Percentiles rank a stretch among this genome's conserved stretches.
Conservation (phyloP, 2,113 vertebrate species). For the Trichomycterus rosablanca region DNA sequence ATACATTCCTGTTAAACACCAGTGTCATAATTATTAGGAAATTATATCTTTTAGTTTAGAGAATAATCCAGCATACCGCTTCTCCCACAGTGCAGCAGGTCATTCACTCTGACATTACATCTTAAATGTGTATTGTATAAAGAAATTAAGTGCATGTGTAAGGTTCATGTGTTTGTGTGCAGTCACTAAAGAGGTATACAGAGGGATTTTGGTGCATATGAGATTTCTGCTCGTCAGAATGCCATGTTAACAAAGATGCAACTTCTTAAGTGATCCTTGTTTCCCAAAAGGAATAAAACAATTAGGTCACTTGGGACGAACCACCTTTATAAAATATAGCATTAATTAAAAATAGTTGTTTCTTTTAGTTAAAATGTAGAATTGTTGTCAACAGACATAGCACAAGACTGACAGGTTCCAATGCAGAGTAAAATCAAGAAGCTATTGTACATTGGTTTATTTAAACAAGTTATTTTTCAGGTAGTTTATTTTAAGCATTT, state of each 20-base stretch:
- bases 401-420: slow-evolving; percentile 20
- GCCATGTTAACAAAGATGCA: slow-evolving; percentile 26
- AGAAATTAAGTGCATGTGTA: background rate
- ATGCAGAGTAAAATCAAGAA: slow-evolving; percentile 1
- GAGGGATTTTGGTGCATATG: slow-evolving; percentile 17
- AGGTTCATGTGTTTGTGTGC: slow-evolving; percentile 16
- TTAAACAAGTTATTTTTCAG: no score
- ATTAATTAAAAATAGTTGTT: slow-evolving; percentile 37
- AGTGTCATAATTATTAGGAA: no score
- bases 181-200: slow-evolving; percentile 37
- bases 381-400: slow-evolving; percentile 32
- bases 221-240: slow-evolving; percentile 18
- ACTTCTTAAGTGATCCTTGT: slow-evolving; percentile 20
- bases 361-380: slow-evolving; percentile 30
- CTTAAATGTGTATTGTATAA: slow-evolving; percentile 17
- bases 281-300: slow-evolving; percentile 30
- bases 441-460: no score
- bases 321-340: slow-evolving; percentile 39
- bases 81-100: slow-evolving; percentile 84
- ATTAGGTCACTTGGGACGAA: slow-evolving; percentile 28
- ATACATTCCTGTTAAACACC: slow-evolving; percentile 66
- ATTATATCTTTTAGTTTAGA: no score
- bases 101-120: slow-evolving; percentile 71
- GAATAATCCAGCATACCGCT: slow-evolving; percentile 64
- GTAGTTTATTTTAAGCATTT: no score